Evolutionary conservation across 2,797 vertebrate genomes (phyloP).

Genomic region (Numenius phaeopus): DNA sequence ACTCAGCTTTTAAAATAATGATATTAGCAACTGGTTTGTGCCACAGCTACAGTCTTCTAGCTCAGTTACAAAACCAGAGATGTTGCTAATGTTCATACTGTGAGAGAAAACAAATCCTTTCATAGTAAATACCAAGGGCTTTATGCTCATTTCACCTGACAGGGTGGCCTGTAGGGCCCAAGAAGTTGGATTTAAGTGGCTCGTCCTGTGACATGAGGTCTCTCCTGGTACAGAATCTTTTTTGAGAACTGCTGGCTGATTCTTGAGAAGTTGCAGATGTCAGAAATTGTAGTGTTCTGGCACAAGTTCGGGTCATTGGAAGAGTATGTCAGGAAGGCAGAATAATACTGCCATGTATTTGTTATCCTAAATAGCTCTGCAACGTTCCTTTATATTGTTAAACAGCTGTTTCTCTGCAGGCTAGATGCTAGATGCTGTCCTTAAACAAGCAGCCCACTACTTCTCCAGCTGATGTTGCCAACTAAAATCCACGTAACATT

Average conservation of each 20-base stretch:
- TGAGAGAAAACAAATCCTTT: background rate
- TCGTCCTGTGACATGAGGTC: background rate
- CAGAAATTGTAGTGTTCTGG: background rate
- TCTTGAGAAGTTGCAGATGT: background rate
- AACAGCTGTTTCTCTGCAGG: background rate
- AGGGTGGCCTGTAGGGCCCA: background rate
- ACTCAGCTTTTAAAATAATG: background rate
- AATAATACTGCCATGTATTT: background rate
- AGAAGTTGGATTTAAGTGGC: background rate
- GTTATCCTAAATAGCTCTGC: background rate
- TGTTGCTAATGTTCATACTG: background rate
- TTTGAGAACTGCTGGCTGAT: background rate
- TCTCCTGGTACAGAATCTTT: background rate
- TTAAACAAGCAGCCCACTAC: background rate
- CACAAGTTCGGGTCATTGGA: background rate
- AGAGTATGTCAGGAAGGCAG: background rate
- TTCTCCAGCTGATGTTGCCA: background rate
- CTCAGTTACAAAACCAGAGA: background rate
- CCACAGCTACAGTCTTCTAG: background rate
- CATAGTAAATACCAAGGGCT: background rate
- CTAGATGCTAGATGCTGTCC: background rate
- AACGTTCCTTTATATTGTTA: background rate
- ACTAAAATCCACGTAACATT: background rate
- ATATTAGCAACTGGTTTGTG: background rate
- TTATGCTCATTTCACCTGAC: background rate